phyloP scores from a whole-genome alignment of 1,140 invertebrate species.

The Tyrophagus putrescentiae region DNA sequence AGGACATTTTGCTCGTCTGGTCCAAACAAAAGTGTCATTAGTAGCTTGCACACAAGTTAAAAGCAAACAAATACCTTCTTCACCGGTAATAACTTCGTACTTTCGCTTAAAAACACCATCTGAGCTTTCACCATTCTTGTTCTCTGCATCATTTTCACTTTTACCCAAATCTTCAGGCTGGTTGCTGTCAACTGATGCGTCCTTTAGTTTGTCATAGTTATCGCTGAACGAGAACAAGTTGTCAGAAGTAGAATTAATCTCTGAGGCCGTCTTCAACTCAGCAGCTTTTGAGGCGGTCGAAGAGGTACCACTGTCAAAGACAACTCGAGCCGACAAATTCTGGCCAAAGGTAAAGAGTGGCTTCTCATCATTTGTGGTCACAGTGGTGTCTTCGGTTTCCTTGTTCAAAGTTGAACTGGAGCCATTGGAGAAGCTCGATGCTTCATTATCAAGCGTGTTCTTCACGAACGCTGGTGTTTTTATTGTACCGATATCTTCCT shows the following conservation, averaged over 20 bases:
- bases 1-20: slow-evolving; percentile 27
- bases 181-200: slow-evolving; percentile 29
- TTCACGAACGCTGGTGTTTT: background rate
- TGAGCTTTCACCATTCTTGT: background rate
- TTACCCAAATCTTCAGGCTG: background rate
- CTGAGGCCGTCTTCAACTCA: background rate
- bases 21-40: slow-evolving; percentile 3
- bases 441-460: background rate
- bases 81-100: slow-evolving; percentile 24
- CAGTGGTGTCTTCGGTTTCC: background rate
- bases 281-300: background rate
- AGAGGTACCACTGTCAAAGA: background rate
- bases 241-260: background rate
- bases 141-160: slow-evolving; percentile 4
- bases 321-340: background rate
- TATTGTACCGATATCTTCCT: slow-evolving; percentile 2
- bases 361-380: background rate
- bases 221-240: slow-evolving; percentile 7
- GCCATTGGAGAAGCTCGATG: too few relatives aligned
- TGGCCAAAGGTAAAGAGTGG: slow-evolving; percentile 5
- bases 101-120: slow-evolving; percentile 17
- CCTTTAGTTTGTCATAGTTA: slow-evolving; percentile 44
- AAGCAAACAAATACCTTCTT: slow-evolving; percentile 21
- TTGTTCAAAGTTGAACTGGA: too few relatives aligned
- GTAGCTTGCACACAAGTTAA: background rate